Evolutionary conservation across 2,113 vertebrate species (phyloP).

Genomic region (Baryphthengus martii): DNA sequence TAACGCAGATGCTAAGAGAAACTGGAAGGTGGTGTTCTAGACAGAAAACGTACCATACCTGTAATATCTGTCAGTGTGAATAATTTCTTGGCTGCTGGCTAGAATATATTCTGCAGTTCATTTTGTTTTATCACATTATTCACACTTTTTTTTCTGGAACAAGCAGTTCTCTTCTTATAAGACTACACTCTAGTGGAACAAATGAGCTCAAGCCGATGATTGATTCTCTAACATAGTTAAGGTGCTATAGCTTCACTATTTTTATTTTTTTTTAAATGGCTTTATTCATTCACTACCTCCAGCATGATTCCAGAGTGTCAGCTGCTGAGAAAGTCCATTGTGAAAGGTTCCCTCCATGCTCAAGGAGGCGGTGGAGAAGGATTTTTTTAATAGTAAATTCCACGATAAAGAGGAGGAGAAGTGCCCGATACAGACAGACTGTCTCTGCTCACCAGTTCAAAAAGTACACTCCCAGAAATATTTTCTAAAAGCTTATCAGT

Average conservation of each 20-base stretch:
- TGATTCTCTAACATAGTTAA: constrained; percentile 60
- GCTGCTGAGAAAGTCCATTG: constrained; percentile 48
- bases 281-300: constrained; percentile 62
- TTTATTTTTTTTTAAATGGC: not conserved
- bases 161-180: constrained; percentile 48
- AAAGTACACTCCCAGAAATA: constrained; percentile 71
- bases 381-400: constrained; percentile 20
- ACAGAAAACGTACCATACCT: constrained; percentile 49
- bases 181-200: constrained; percentile 44
- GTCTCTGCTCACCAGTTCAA: constrained; percentile 65
- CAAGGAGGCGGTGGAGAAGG: constrained; percentile 27
- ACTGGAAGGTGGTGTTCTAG: constrained; percentile 6
- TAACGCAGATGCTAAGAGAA: constrained; percentile 12
- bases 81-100: constrained; percentile 64
- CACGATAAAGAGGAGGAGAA: constrained; percentile 65
- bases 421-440: constrained; percentile 57
- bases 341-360: constrained; percentile 62
- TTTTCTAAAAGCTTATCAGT: constrained; percentile 62
- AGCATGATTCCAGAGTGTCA: constrained; percentile 4
- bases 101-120: constrained; percentile 55
- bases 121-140: constrained; percentile 65
- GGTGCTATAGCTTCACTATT: constrained; percentile 30
- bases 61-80: constrained; percentile 57
- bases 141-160: constrained; percentile 68
- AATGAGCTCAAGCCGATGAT: constrained; percentile 48